A percentile compares a stretch with the other conserved stretches of the same genome.
Evolutionary conservation across 1,140 invertebrate genomes (phyloP).

Genomic region (Manduca sexta): DNA sequence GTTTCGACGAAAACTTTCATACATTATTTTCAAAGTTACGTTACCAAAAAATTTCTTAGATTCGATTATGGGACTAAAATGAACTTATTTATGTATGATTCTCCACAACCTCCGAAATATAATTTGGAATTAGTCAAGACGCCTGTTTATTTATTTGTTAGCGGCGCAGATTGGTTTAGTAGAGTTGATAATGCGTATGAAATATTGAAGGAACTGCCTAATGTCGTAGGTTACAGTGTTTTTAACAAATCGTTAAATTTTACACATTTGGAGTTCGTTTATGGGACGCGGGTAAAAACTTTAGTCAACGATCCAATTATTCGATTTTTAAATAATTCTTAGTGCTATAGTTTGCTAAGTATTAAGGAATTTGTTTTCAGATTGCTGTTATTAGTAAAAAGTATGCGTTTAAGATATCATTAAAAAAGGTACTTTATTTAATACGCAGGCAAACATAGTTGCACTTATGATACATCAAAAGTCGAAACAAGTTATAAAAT

Average conservation of each 20-base stretch:
- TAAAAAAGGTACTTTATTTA: too few relatives aligned
- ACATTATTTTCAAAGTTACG: conserved; percentile 49
- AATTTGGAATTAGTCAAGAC: conserved; percentile 32
- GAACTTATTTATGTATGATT: conserved; percentile 37
- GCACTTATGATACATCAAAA: too few relatives aligned
- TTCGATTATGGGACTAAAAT: conserved; percentile 39
- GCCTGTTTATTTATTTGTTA: conserved; percentile 38
- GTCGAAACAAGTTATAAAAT: too few relatives aligned
- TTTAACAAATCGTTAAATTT: conserved; percentile 42
- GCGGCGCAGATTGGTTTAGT: conserved; percentile 52
- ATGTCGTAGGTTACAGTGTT: conserved; percentile 24
- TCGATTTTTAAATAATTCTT: conserved; percentile 21
- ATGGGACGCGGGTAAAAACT: conserved; percentile 37
- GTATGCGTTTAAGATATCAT: too few relatives aligned
- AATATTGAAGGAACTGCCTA: conserved; percentile 30
- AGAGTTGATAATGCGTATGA: conserved; percentile 27
- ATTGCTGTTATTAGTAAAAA: too few relatives aligned
- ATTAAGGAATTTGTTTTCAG: too few relatives aligned
- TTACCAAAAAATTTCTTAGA: conserved; percentile 39
- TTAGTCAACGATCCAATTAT: conserved; percentile 39
- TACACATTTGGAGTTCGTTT: conserved; percentile 55
- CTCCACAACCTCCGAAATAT: conserved; percentile 36
- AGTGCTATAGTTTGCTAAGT: too few relatives aligned
- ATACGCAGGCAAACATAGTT: too few relatives aligned
- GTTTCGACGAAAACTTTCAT: conserved; percentile 41